A percentile compares a stretch with the other conserved stretches of the same genome.
Conservation (phyloP, 2,888 invertebrate genomes). For the Pandemis cinnamomeana region DNA sequence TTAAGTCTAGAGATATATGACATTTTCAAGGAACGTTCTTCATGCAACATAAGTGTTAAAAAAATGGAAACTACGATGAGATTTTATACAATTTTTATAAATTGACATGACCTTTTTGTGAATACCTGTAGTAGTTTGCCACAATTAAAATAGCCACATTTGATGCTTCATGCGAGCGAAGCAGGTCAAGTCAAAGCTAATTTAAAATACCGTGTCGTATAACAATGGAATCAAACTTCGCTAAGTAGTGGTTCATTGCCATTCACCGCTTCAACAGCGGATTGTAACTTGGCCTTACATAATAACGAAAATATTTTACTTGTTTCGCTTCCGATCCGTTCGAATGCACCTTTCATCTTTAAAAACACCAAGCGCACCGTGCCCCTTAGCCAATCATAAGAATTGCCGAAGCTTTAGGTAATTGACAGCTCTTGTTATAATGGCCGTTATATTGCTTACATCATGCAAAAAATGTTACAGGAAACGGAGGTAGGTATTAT, state of each 20-base stretch:
- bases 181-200: too few species aligned
- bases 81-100: too few species aligned
- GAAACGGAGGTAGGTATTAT: conserved; percentile 19
- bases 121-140: too few species aligned
- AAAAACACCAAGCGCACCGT: conserved; percentile 41
- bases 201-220: not conserved
- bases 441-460: conserved; percentile 32
- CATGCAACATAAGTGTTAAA: too few species aligned
- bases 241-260: conserved; percentile 65
- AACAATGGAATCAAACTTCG: conserved; percentile 55
- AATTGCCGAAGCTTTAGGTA: not conserved
- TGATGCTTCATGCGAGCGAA: too few species aligned
- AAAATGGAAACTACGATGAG: too few species aligned
- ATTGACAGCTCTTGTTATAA: conserved; percentile 32
- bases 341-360: conserved; percentile 49
- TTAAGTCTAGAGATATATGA: too few species aligned
- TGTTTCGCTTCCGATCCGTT: conserved; percentile 55
- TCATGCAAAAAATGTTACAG: conserved; percentile 33
- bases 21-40: too few species aligned
- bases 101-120: too few species aligned
- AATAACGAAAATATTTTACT: conserved; percentile 67
- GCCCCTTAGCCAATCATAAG: conserved; percentile 27
- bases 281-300: conserved; percentile 64
- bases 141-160: too few species aligned
- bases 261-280: conserved; percentile 66